Evolutionary conservation across 2,113 vertebrate species (phyloP), one percentile per base, ranked within the genome.

Genomic region (Laticauda colubrina): DNA sequence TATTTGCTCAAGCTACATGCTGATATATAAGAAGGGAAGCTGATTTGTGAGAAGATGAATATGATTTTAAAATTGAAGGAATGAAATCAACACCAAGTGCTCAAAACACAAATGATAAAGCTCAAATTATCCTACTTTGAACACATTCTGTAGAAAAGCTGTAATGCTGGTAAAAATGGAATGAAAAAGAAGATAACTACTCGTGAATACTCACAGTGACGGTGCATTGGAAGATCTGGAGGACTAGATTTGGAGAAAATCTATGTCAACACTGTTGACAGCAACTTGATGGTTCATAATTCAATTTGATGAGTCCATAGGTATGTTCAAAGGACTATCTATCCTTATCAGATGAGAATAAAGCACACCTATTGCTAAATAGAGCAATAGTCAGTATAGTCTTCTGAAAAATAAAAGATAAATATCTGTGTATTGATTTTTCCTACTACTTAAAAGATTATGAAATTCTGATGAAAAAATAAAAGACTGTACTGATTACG

Each of bases 401-500:
- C 29, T n/a, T 43, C 89, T 23, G 56, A 51, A 53, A 90, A 90
- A 75, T 24, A 75, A 34, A 69, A 51, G n/a, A 55, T 55, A 54
- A 91, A 91, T 91, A 91, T 21, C 18, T 90, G 34, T 64, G 51
- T 43, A 85, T 14, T 39, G 51, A 91, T 55, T 91, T 90, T n/a
- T 34, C 64, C 29, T 81, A 21, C 18, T 34, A 39, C 20, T 69
- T 55, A 55, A 8, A 90, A 90, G n/a, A 34, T 24, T 24, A 12
- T 39, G 51, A 85, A 23, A 54, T 54, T 81, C 61, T 90, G 48
- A 23, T 90, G 18, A 8, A 75, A 51, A 91, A 85, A 55, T 39
- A 85, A 57, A 91, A 29, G 34, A 8, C 5, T 15, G 2, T 53
- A 11, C 7, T 54, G 48, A 14, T 24, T 75, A 48, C n/a, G 34